Percentiles rank a stretch among this genome's conserved stretches.
Conservation (phyloP, 2,888 invertebrate genomes). For the Cephus rjabovi region DNA sequence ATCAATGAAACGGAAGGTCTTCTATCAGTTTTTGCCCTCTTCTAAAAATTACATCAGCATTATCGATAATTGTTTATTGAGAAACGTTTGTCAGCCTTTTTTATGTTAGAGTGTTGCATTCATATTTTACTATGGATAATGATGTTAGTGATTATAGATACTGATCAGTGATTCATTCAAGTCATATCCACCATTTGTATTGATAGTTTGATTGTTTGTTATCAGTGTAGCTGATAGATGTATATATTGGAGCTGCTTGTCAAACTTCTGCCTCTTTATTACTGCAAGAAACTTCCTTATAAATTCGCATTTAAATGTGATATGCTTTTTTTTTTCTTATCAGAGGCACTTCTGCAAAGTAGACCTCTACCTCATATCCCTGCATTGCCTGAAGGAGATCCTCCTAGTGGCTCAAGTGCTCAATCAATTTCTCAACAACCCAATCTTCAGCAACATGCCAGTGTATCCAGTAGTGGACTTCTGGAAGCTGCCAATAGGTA, state of each 20-base stretch:
- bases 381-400: constrained; percentile 81
- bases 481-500: constrained; percentile 66
- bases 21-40: neutral
- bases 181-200: neutral
- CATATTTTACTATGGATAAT: neutral
- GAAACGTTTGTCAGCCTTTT: neutral
- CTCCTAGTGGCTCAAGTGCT: constrained; percentile 66
- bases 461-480: constrained; percentile 54
- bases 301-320: neutral
- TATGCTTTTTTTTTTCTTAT: constrained; percentile 14
- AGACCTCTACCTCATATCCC: constrained; percentile 95
- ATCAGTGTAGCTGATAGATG: neutral
- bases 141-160: neutral
- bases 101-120: neutral
- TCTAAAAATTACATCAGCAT: neutral
- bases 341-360: constrained; percentile 93
- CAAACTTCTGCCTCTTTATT: neutral
- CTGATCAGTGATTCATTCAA: neutral
- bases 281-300: neutral
- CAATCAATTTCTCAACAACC: constrained; percentile 61
- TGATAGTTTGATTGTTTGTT: neutral
- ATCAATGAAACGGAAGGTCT: neutral
- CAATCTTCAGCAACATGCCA: constrained; percentile 58
- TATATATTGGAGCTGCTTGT: neutral
- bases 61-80: neutral